These are phyloP conservation scores for Heterodera carotae DNA, from an alignment of 1,140 invertebrate species.

Conservation along the genomic window DNA sequence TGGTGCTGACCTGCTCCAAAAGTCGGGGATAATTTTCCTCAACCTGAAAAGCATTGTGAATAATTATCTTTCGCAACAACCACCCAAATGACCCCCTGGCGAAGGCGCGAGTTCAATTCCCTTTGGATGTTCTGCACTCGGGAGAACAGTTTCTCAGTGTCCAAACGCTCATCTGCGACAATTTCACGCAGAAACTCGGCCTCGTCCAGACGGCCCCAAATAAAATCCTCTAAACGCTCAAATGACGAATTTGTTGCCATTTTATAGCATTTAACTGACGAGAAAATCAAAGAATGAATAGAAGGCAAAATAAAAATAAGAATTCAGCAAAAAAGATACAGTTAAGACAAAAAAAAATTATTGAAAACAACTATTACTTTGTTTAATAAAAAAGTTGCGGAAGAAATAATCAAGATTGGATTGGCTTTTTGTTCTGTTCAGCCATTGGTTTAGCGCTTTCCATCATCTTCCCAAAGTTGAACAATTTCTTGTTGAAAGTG, in stretches of 20 bases:
- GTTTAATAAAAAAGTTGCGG: neutral
- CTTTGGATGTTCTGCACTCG: slow-evolving; percentile 49
- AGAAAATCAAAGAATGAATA: too few relatives aligned
- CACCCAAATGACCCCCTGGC: slow-evolving; percentile 41
- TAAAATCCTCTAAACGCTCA: slow-evolving; percentile 57
- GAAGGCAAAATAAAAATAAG: slow-evolving; percentile 11
- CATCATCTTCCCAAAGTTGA: neutral
- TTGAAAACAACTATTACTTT: too few relatives aligned
- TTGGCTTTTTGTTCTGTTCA: neutral
- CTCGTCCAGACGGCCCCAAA: slow-evolving; percentile 61
- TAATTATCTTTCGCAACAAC: slow-evolving; percentile 4
- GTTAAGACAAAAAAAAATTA: neutral
- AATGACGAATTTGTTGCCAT: slow-evolving; percentile 12
- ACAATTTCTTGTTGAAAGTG: neutral
- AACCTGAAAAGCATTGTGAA: slow-evolving; percentile 45
- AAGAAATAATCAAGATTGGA: neutral
- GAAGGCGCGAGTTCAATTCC: slow-evolving; percentile 47
- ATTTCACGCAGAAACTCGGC: slow-evolving; percentile 53
- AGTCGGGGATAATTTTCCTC: slow-evolving; percentile 63
- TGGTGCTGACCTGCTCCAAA: slow-evolving; percentile 60
- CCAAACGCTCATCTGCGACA: slow-evolving; percentile 46
- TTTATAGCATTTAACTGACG: neutral
- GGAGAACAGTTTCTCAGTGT: slow-evolving; percentile 40
- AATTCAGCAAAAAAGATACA: neutral
- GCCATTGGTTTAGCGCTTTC: neutral